Evolutionary conservation across 1,140 invertebrate genomes (phyloP), one percentile per base, ranked within the genome.

Genomic region (Helicoverpa armigera): DNA sequence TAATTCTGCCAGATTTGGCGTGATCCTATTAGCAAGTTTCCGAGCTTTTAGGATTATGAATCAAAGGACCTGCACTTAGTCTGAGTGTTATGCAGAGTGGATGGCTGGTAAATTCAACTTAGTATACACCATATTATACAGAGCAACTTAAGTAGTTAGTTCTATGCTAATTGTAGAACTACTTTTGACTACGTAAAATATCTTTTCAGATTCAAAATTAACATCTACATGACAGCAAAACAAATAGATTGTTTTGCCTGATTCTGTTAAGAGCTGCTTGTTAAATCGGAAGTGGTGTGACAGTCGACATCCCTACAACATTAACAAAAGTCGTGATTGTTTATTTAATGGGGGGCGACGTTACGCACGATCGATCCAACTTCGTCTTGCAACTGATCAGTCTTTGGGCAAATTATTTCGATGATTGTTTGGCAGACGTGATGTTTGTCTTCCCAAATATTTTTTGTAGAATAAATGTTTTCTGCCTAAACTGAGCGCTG

Each of bases 291-390:
- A 43, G 5, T 43, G 5, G 5, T 43, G 35, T 43, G 35, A 43
- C 35, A n/a, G 10, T 48, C 16, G n/a, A 50, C 67, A 53, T 70
- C 50, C 67, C 67, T 13, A 70, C 5, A 53, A 11, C 11, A 50
- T 29, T 51, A 29, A 51, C 35, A 61, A n/a, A 48, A 75, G 31
- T 50, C 58, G 73, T 50, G 61, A 81, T 75, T 75, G 79, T 81
- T 81, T 81, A 72, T 58, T 51, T 75, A 81, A 81, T 69, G 60
- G 79, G 79, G 35, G 50, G 61, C 51, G 53, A 29, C n/a, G 72
- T 60, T 74, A 74, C 72, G 72, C 72, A 74, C 72, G 72, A 74
- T 74, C 72, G 72, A 58, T 43, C 72, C 43, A 67, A 50, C 63
- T 50, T 67, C 9, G 7, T 50, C 63, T 16, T 48, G 29, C 50